Evolutionary conservation across 2,113 vertebrate genomes (phyloP), one percentile per base, ranked within the genome.

Genomic region (Climacteris rufus): DNA sequence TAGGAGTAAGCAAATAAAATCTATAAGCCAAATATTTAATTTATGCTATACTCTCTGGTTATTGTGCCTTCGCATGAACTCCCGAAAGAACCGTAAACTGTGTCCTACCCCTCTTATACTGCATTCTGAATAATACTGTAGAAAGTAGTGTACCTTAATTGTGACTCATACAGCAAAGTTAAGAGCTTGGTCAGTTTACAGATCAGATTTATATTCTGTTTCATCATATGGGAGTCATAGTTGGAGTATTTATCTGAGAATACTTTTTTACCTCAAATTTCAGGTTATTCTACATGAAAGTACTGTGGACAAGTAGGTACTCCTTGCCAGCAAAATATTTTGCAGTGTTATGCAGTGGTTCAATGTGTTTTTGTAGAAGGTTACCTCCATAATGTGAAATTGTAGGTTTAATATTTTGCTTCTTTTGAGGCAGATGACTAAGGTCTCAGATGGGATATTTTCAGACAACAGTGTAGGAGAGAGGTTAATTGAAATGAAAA

Each of bases 401-500:
- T 75, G 66, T 56, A 75, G 57, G 70, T 84, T 87, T 93, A 94
- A 83, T 80, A 65, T 78, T 96, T 96, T 82, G 13, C 37, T 87
- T 83, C 74, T 68, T 65, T 85, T 94, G 75, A 77, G 66, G 27
- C 56, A 86, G 63, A 89, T 68, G 47, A 72, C 40, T 79, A 72
- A 90, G 52, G 66, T 93, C 40, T 92, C 87, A 63, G 44, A 77
- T 61, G 45, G 45, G 37, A 76, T 83, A 75, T 95, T 96, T 94
- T 91, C 83, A 90, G 78, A 68, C 39, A 0, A 27, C 47, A 81
- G 54, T 80, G 68, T 66, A 94, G 64, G 53, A 93, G 39, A 89
- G 59, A 93, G 45, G 85, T 93, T 93, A 95, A 95, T 97, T 87
- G 92, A 91, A 94, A 93, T 74, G 53, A 88, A 82, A 40, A 93